A percentile compares a stretch with the other conserved stretches of the same genome.
Evolutionary conservation across 2,797 vertebrate species (phyloP).

Genomic region (Holocentrus rufus): DNA sequence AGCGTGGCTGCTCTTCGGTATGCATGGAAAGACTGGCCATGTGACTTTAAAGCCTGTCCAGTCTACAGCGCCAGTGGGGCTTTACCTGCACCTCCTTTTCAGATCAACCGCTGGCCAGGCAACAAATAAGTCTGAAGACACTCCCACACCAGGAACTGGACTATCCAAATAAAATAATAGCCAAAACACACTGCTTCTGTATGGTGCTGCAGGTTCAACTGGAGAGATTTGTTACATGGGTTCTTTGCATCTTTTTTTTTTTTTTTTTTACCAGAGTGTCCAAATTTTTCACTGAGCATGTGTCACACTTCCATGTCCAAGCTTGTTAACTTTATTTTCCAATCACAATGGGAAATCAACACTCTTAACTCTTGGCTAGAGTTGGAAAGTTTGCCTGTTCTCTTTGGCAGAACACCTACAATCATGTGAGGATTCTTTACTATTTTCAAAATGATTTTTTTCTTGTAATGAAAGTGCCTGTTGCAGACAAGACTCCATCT

Average conservation of each 20-base stretch:
- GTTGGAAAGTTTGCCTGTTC: not conserved
- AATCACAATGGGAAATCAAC: not conserved
- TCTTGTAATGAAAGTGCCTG: too few relatives aligned
- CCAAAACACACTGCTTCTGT: too few relatives aligned
- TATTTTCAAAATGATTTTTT: not conserved
- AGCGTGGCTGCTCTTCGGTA: conserved; percentile 83
- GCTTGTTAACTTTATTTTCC: not conserved
- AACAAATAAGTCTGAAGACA: conserved; percentile 16
- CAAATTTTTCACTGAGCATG: not conserved
- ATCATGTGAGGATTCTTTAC: not conserved
- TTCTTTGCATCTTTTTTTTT: too few relatives aligned
- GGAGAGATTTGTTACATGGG: too few relatives aligned
- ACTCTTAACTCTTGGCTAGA: not conserved
- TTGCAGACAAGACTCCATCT: too few relatives aligned
- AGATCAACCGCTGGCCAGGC: conserved; percentile 20
- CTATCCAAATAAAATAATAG: too few relatives aligned
- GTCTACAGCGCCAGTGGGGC: conserved; percentile 80
- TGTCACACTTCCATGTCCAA: not conserved
- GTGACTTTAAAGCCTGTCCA: conserved; percentile 86
- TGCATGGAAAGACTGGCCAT: conserved; percentile 92
- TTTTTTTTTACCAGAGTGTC: not conserved
- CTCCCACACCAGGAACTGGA: not conserved
- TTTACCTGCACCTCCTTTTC: conserved; percentile 88
- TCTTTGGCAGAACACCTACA: not conserved
- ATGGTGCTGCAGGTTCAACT: too few relatives aligned